Conservation (phyloP, 1,140 invertebrate genomes). For the Phenacoccus solenopsis region DNA sequence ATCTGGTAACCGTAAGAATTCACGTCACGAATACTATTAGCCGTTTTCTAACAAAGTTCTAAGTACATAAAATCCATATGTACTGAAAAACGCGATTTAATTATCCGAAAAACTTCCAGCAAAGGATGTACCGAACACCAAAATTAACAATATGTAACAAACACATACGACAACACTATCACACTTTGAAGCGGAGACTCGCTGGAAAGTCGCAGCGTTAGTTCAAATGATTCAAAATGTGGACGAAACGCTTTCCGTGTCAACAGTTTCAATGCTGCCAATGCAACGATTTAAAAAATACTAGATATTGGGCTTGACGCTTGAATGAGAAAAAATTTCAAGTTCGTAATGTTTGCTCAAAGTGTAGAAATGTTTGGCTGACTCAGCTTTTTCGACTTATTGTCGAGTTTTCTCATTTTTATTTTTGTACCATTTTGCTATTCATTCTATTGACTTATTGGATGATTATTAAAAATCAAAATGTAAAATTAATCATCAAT, state of each 20-base stretch:
- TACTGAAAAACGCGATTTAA: background rate
- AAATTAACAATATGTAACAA: background rate
- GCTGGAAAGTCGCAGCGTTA: background rate
- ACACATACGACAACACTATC: background rate
- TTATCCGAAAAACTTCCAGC: background rate
- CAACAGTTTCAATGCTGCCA: background rate
- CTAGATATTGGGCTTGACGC: background rate
- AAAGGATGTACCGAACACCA: background rate
- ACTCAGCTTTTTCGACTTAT: too few species aligned
- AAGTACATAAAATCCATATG: background rate
- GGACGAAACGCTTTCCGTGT: background rate
- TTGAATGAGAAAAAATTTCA: background rate
- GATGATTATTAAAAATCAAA: too few species aligned
- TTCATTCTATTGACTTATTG: too few species aligned
- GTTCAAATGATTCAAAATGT: background rate
- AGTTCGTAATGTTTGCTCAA: too few species aligned
- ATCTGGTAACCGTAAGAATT: background rate
- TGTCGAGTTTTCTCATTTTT: too few species aligned
- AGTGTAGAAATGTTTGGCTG: too few species aligned
- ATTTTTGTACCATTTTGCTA: too few species aligned
- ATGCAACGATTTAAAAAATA: background rate
- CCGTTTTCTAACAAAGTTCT: background rate
- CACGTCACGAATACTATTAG: background rate
- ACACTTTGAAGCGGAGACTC: background rate
- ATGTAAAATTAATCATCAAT: too few species aligned